phyloP scores from a whole-genome alignment of 2,113 vertebrate species.

The Muscicapa adusta region DNA sequence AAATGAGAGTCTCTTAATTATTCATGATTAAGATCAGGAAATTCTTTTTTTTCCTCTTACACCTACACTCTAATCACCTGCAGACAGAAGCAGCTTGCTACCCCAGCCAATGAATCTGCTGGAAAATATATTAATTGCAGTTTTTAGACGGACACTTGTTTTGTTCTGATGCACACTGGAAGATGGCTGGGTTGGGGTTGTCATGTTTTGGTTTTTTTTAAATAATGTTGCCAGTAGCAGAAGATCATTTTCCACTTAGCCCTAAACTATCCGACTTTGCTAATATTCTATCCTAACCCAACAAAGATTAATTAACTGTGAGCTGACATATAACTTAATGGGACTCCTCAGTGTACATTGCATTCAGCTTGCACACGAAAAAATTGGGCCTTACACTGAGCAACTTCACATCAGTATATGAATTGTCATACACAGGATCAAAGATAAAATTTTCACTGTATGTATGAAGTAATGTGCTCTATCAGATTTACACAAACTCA shows the following conservation, averaged over 20 bases:
- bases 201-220: accelerated
- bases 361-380: not conserved
- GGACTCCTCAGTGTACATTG: not conserved
- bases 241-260: not conserved
- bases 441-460: not conserved
- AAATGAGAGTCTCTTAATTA: slow-evolving; percentile 6
- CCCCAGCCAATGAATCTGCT: accelerated
- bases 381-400: not conserved
- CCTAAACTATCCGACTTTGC: not conserved
- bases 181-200: not conserved
- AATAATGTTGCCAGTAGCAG: not conserved
- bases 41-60: not conserved
- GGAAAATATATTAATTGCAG: not conserved
- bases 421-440: not conserved
- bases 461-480: not conserved
- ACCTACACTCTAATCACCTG: not conserved
- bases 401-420: not conserved
- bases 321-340: not conserved
- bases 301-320: not conserved
- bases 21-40: not conserved
- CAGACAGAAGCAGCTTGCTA: not conserved
- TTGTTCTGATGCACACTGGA: not conserved
- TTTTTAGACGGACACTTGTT: not conserved
- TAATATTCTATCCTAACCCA: not conserved
- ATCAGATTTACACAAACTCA: not conserved